Conservation (phyloP, 2,113 vertebrate species). For the Vidua macroura region DNA sequence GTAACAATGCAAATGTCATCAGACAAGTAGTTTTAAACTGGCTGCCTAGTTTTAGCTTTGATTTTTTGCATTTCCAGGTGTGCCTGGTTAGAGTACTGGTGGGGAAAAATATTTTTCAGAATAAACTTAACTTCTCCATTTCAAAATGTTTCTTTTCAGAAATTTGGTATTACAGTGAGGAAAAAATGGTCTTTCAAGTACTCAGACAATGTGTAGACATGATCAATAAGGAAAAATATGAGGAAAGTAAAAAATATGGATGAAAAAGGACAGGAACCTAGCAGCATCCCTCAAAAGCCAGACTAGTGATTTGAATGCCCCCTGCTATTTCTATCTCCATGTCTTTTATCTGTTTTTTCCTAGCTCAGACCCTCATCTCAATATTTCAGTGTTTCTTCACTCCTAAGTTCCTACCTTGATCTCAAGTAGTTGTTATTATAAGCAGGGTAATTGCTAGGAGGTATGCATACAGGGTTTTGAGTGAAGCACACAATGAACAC, state of each 20-base stretch:
- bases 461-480: background rate
- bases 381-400: background rate
- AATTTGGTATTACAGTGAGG: background rate
- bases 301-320: background rate
- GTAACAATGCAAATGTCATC: background rate
- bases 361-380: background rate
- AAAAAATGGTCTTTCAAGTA: background rate
- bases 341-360: background rate
- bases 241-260: background rate
- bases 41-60: background rate
- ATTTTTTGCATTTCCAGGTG: background rate
- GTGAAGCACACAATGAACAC: slow-evolving; percentile 13
- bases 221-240: background rate
- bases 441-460: background rate
- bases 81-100: background rate
- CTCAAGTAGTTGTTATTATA: background rate
- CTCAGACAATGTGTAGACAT: background rate
- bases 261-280: background rate
- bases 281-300: background rate
- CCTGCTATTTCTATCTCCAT: background rate
- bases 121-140: background rate
- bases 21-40: background rate
- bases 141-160: background rate
- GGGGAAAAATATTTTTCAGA: background rate
- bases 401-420: background rate